Evolutionary conservation across 2,113 vertebrate genomes (phyloP), one percentile per base, ranked within the genome.

Genomic region (Gopherus flavomarginatus): DNA sequence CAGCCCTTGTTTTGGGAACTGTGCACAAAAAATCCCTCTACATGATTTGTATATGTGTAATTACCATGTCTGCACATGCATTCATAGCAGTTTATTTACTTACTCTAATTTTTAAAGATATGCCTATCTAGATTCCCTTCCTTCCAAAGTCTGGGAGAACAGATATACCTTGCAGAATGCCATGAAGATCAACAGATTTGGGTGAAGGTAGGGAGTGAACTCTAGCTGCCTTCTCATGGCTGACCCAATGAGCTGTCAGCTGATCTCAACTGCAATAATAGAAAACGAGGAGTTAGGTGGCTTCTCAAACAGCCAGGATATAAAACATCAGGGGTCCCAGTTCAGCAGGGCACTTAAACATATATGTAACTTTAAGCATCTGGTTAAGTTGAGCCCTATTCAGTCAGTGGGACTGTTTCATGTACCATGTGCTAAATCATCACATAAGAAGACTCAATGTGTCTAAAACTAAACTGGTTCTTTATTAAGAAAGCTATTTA

Each of bases 121-220:
- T n/a, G 13, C 27, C 44, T 54, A 17, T 35, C 4, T 62, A 3
- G 65, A 44, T 93, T 50, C 77, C 47, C 44, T 81, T 90, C 65
- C 1, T 0, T 1, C n/a, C 19, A 17, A 54, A 49, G 19, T 72
- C 14, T 72, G 17, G 9, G 8, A 42, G 17, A 42, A 75, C 38
- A 75, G 69, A 42, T 75, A 75, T 21, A 75, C 19, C 9, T 22
- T 42, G 69, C 69, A 24, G n/a, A 75, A 75, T 75, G 8, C 17
- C 21, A 24, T 11, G 8, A 75, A 38, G 35, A 22, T 75, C 69
- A 42, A 75, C 69, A 75, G 38, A 75, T 42, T 42, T 75, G 22
- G 21, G 31, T 6, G 14, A n/a, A 69, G 69, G 38, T 21, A 38
- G 38, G n/a, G 19, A 38, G 17, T 75, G 38, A 75, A 75, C 38